Evolutionary conservation across 2,888 invertebrate genomes (phyloP).

Genomic region (Agonopterix alstromeriana): DNA sequence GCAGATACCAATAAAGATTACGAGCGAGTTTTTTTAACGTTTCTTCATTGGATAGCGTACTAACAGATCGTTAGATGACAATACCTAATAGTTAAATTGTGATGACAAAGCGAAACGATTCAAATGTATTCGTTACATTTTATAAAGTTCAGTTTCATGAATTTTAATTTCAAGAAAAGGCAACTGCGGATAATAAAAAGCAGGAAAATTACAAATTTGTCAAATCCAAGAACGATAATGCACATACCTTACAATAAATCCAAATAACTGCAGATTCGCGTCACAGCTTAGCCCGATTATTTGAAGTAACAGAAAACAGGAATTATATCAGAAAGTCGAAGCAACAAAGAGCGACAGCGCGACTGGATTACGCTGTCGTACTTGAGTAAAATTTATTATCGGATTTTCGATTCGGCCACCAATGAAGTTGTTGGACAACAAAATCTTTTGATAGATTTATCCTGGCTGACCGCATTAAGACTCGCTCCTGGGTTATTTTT

Average conservation of each 20-base stretch:
- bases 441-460: slow-evolving; percentile 77
- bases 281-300: slow-evolving; percentile 57
- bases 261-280: slow-evolving; percentile 42
- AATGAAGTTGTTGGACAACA: slow-evolving; percentile 77
- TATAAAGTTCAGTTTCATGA: background rate
- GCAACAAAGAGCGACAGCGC: slow-evolving; percentile 70
- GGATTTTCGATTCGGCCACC: slow-evolving; percentile 77
- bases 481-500: slow-evolving; percentile 65
- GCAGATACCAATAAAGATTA: slow-evolving; percentile 51
- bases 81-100: no score
- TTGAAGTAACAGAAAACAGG: slow-evolving; percentile 67
- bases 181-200: background rate
- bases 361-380: slow-evolving; percentile 75
- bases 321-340: slow-evolving; percentile 67
- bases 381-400: slow-evolving; percentile 76
- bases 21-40: slow-evolving; percentile 23
- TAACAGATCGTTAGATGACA: no score
- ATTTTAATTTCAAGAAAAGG: background rate
- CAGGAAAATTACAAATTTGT: no score
- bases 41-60: background rate
- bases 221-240: background rate
- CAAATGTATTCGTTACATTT: no score
- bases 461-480: slow-evolving; percentile 73
- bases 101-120: no score
- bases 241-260: slow-evolving; percentile 28